Percentiles rank a stretch among this genome's conserved stretches.
These are phyloP conservation scores for Polylopha cassiicola DNA, from an alignment of 2,888 invertebrate genomes.

Conservation along the genomic window DNA sequence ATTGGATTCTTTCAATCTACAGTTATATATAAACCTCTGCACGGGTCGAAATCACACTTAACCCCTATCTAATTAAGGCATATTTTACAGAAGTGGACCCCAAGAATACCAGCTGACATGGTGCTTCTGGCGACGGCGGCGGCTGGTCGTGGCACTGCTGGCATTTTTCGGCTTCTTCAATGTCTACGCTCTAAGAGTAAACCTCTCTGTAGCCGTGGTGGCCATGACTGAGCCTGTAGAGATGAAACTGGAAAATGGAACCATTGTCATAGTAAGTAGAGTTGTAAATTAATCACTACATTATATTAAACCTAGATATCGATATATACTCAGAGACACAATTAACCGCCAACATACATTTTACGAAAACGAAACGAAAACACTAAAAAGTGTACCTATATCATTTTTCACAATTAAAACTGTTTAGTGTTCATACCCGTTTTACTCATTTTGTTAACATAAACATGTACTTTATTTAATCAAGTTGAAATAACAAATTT, in stretches of 20 bases:
- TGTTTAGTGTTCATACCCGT: too few relatives aligned
- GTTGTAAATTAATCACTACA: not conserved
- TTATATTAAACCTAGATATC: not conserved
- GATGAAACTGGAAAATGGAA: slow-evolving; percentile 79
- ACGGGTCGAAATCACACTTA: not conserved
- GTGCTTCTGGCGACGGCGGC: slow-evolving; percentile 85
- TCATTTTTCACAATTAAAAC: too few relatives aligned
- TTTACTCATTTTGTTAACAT: too few relatives aligned
- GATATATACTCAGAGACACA: too few relatives aligned
- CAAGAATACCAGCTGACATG: slow-evolving; percentile 68
- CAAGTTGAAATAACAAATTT: too few relatives aligned
- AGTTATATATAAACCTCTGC: too few relatives aligned
- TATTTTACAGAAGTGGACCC: slow-evolving; percentile 51
- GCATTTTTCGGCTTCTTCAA: slow-evolving; percentile 92
- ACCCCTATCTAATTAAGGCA: not conserved
- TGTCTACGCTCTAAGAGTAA: slow-evolving; percentile 89
- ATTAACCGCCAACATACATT: too few relatives aligned
- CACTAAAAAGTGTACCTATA: too few relatives aligned
- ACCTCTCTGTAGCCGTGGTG: slow-evolving; percentile 94
- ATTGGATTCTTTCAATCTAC: too few relatives aligned
- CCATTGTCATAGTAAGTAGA: slow-evolving; percentile 72
- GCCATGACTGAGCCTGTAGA: slow-evolving; percentile 90
- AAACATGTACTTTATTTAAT: too few relatives aligned
- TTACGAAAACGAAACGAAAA: too few relatives aligned
- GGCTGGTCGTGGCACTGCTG: slow-evolving; percentile 85